A percentile compares a stretch with the other conserved stretches of the same genome.
These are phyloP conservation scores for Ciconia maguari DNA, from an alignment of 2,113 vertebrate species.

Conservation along the genomic window DNA sequence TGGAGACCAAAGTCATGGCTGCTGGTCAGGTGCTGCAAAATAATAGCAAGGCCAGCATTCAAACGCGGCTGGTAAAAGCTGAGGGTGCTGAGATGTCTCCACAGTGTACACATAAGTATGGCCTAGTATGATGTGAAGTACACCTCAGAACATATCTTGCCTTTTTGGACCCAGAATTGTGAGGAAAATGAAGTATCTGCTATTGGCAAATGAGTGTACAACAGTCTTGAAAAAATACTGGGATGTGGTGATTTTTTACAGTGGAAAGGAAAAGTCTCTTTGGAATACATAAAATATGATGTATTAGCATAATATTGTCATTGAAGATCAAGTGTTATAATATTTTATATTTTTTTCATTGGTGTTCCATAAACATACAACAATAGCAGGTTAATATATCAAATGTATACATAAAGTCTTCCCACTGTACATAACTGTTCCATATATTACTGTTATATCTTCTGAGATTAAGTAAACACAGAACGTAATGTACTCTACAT, in stretches of 20 bases:
- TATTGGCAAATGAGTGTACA: not conserved
- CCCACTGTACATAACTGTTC: not conserved
- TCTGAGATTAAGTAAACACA: constrained; percentile 45
- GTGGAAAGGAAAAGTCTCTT: not conserved
- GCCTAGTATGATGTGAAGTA: not conserved
- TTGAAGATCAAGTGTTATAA: not conserved
- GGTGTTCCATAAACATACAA: not conserved
- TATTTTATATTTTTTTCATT: not conserved
- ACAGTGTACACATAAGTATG: rapidly evolving
- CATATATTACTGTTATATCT: constrained; percentile 40
- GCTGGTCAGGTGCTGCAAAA: not conserved
- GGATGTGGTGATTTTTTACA: not conserved
- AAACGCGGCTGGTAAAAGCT: not conserved
- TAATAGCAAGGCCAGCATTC: not conserved
- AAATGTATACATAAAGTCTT: constrained; percentile 11
- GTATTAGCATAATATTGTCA: constrained; percentile 1
- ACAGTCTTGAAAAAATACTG: not conserved
- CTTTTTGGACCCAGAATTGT: not conserved
- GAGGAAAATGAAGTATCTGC: not conserved
- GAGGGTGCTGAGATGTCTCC: not conserved
- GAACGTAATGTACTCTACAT: not conserved
- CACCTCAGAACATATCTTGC: not conserved
- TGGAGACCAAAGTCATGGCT: not conserved
- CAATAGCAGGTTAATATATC: constrained; percentile 23
- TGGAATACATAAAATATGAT: not conserved